phyloP scores from a whole-genome alignment of 1,140 invertebrate species.

The Fopius arisanus region DNA sequence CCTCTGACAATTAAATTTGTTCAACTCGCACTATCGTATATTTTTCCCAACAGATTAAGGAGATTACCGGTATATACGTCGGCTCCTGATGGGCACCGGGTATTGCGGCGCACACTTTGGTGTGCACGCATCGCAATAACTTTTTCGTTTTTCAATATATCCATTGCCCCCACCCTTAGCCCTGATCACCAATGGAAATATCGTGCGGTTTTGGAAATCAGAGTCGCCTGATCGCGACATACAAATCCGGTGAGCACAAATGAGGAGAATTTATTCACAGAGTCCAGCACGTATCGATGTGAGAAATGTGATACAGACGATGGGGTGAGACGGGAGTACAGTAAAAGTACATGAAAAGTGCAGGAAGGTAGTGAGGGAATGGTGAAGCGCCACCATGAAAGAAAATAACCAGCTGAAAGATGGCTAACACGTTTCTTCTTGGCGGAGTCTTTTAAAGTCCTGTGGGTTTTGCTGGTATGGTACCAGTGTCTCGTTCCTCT shows the following conservation, averaged over 20 bases:
- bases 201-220: constrained; percentile 19
- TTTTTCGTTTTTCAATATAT: background rate
- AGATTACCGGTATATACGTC: background rate
- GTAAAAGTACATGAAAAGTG: background rate
- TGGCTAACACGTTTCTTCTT: constrained; percentile 7
- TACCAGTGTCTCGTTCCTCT: constrained; percentile 4
- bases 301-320: constrained; percentile 5
- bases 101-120: background rate
- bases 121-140: background rate
- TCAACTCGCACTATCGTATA: constrained; percentile 5
- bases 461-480: constrained; percentile 22
- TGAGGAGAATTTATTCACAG: background rate
- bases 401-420: constrained; percentile 16
- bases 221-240: constrained; percentile 22
- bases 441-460: constrained; percentile 1
- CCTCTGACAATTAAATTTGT: constrained; percentile 10
- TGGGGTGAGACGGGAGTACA: background rate
- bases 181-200: constrained; percentile 13
- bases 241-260: constrained; percentile 21
- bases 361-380: background rate
- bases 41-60: constrained; percentile 6
- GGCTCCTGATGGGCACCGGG: background rate
- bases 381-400: constrained; percentile 26
- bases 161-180: background rate
- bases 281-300: constrained; percentile 6